Base-by-base conservation (phyloP, 2,113 vertebrate species). In the Rhinolophus sinicus region DNA sequence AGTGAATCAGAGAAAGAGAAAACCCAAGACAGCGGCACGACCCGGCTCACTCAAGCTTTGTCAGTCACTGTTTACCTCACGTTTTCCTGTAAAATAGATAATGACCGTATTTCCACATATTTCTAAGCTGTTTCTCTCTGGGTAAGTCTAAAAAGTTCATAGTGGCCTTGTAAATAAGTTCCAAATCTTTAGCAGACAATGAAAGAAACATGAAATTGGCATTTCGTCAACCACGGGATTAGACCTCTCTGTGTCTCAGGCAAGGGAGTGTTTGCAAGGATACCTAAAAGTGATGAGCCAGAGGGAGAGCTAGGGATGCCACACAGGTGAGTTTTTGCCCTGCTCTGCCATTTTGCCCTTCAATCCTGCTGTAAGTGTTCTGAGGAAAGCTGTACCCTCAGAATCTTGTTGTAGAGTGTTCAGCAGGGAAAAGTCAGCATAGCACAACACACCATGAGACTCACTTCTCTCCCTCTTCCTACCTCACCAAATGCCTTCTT, bases 61-160 rank as follows among this genome's bases (percentile, higher is more conserved):
- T 50, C 87, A 47, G 67, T 89, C 92, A 70, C 78, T 95, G 92
- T 92, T 96, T 86, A 96, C 83, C 82, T 87, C 97, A 84, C 33
- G 56, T 19, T 84, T 4, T 0, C 18, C 89, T 93, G 78, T 78
- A 93, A 97, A 95, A 93, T 30, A 95, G 86, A 97, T 95, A 96
- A 97, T 89, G 93, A 65, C 86, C 95, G 72, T 93, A 93, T 95
- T 94, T 95, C 78, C 96, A 95, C 94, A 28, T 75, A 84, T 88
- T 64, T 60, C 67, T 86, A 93, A 97, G 52, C 67, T 56, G 73
- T 58, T 78, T 22, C 64, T 96, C 93, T 62, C 93, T 18, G 24
- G 88, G 73, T 89, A 83, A 70, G 44, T 90, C 88, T 80, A 44
- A 93, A 13, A 94, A 60, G 88, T 91, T 96, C 88, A 83, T 3